Percentiles rank a stretch among this genome's conserved stretches.
Evolutionary conservation across 2,888 invertebrate species (phyloP).

Genomic region (Bembecia ichneumoniformis): DNA sequence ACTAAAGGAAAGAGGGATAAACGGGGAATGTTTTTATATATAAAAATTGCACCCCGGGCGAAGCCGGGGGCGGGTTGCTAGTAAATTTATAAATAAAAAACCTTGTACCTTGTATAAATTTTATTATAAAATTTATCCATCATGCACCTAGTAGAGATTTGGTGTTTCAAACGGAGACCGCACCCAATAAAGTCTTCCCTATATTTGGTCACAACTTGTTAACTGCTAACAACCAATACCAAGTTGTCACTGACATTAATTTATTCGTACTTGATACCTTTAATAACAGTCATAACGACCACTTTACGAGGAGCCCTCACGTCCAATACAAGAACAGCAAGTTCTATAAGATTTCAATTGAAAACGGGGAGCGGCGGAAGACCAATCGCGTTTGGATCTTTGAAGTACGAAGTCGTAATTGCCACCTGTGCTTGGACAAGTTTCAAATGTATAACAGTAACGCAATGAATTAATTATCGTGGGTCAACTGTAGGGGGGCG

Average conservation of each 20-base stretch:
- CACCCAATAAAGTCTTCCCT: no score
- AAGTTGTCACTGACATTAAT: slow-evolving; percentile 11
- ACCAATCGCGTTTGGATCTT: slow-evolving; percentile 21
- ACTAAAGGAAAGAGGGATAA: no score
- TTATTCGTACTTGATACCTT: slow-evolving; percentile 21
- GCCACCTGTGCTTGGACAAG: slow-evolving; percentile 50
- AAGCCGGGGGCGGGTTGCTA: no score
- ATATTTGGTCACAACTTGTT: neutral
- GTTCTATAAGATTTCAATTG: neutral
- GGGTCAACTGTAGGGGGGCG: no score
- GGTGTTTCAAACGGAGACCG: no score
- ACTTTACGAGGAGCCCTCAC: neutral
- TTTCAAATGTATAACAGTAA: slow-evolving; percentile 31
- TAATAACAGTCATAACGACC: slow-evolving; percentile 6
- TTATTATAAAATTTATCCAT: no score
- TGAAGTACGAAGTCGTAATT: slow-evolving; percentile 37
- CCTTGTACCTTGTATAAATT: no score
- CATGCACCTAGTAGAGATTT: no score
- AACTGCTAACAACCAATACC: neutral
- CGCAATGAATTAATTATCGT: slow-evolving; percentile 9
- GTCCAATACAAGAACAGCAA: neutral
- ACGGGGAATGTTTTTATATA: no score
- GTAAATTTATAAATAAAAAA: no score
- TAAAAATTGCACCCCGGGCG: no score
- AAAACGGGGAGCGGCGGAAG: slow-evolving; percentile 11